Evolutionary conservation across 1,140 invertebrate species (phyloP), one percentile per base, ranked within the genome.

Genomic region (Drosophila nigromelanica): DNA sequence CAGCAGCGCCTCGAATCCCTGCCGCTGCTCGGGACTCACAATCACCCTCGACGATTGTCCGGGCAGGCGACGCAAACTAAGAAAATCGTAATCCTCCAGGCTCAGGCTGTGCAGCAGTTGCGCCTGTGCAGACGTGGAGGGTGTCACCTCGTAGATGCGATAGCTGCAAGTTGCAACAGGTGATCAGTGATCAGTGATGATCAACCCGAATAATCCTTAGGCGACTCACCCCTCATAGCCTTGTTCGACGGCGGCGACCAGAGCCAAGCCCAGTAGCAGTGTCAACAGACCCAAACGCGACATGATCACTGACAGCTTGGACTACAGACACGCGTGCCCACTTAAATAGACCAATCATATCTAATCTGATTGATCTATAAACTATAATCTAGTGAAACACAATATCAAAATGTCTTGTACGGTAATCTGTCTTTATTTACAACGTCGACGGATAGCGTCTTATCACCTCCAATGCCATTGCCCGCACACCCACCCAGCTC

Each of bases 401-500:
- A 5, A 70, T 78, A 83, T 70, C 52, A 80, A 21, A n/a, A 50
- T 39, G 35, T 58, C 45, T 75, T 39, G 52, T 21, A 62, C 4
- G 45, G 15, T 50, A 64, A 71, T 75, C 60, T 63, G 2, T 63
- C 18, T 73, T 76, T 86, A 86, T 76, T 86, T 86, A 78, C 14
- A 59, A 73, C 63, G 67, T 35, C 1, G 18, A 14, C 35, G 37
- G 59, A 35, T 79, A 76, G 27, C 59, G 62, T 15, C 52, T 87
- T 77, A 89, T 83, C 76, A 87, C 76, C 67, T 77, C 76, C 55
- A 50, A 7, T 55, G 86, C 82, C 89, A 90, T 91, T n/a, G 90
- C 90, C 18, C 73, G 73, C 45, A 97, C 92, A 2, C 94, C 95
- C 60, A 94, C 94, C 93, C 95, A 97, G 2, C 96, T 97, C 92